Conservation (phyloP, 2,888 invertebrate genomes). For the Dynastes tityus region DNA sequence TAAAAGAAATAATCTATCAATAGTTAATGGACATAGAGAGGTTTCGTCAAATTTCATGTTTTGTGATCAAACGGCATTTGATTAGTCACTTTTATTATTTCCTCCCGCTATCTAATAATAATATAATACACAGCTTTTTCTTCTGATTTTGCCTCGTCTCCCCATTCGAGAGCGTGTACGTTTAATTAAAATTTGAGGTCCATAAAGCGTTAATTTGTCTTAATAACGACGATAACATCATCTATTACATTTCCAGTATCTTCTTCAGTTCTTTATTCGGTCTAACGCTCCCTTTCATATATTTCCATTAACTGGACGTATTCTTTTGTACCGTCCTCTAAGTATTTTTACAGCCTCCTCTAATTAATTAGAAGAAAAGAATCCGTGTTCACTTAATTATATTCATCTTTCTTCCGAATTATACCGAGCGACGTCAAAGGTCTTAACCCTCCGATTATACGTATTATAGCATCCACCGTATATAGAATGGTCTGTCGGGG, state of each 20-base stretch:
- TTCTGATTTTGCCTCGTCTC: neutral
- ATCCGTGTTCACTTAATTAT: constrained; percentile 44
- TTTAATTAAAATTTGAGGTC: constrained; percentile 30
- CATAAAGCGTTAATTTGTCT: constrained; percentile 36
- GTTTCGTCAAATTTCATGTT: too few species aligned
- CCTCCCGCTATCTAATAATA: neutral
- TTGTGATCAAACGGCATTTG: too few species aligned
- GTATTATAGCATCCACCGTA: neutral
- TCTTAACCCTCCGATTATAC: neutral
- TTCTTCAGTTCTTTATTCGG: neutral
- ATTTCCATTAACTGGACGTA: constrained; percentile 31
- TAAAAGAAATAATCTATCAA: too few species aligned
- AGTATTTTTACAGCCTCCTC: constrained; percentile 41
- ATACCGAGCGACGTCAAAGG: constrained; percentile 13
- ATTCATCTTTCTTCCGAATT: constrained; percentile 22
- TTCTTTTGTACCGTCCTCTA: constrained; percentile 4
- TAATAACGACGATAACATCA: constrained; percentile 31
- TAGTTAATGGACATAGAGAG: too few species aligned
- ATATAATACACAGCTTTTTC: neutral
- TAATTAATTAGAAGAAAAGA: constrained; percentile 44
- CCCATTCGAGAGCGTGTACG: neutral
- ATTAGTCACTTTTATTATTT: too few species aligned
- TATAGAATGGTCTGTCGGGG: neutral
- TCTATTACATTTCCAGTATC: constrained; percentile 4
- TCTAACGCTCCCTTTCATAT: neutral